Base-by-base conservation (phyloP, 2,113 vertebrate genomes). In the Fregetta grallaria region DNA sequence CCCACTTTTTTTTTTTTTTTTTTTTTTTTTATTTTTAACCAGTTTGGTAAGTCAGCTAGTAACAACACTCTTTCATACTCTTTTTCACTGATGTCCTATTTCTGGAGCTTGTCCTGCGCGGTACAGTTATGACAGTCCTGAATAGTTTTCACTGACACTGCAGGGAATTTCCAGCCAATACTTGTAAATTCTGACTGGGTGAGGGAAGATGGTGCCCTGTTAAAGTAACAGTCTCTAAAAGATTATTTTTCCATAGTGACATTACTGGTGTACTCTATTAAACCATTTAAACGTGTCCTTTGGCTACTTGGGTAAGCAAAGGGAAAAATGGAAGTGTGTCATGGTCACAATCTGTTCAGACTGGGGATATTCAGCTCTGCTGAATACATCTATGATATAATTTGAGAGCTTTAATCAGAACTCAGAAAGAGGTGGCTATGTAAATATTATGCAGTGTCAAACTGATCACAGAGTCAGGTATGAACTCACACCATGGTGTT, bases 401-500 rank as follows among this genome's bases (percentile, higher is more conserved):
- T 70, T 61, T 68, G 49, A 68, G 75, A 76, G 66, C 70, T 85
- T 86, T 91, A 86, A 82, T 91, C 88, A 75, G 62, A 49, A 11
- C 66, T 92, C 83, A 73, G 82, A 4, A 90, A 94, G 88, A 94
- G 56, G 70, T 26, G 94, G 9, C 58, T 25, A 3, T 90, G 83
- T 92, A 85, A 95, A 92, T 95, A 83, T 76, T 87, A 55, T 76
- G 58, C 95, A 91, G 76, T 2, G 14, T 85, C 83, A 89, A 78
- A 85, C 71, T 87, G 66, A 81, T 89, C 88, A 71, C 34, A 50
- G 88, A 92, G 56, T 85, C 86, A 82, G 87, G 81, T 25, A 75
- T 72, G 86, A 97, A 91, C 91, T 95, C 89, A 85, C 77, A 82
- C 45, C 61, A 62, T 76, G 94, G 70, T 91, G 86, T 72, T 73